Conservation (phyloP, 1,140 invertebrate genomes). For the Drosophila tsacasi region DNA sequence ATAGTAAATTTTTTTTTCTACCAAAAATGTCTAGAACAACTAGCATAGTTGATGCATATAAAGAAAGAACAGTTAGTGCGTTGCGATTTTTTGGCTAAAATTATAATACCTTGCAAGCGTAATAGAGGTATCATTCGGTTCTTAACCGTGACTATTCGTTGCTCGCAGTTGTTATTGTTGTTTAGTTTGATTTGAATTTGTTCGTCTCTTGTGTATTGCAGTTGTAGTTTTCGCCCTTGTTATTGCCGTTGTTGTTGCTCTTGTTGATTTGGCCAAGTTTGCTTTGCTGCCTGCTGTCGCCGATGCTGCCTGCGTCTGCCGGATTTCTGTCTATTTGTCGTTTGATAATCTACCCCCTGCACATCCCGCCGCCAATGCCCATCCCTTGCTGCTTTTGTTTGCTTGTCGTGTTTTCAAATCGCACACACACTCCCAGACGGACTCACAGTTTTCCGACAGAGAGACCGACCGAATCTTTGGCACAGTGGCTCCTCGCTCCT, state of each 20-base stretch:
- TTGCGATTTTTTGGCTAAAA: neutral
- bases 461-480: constrained; percentile 41
- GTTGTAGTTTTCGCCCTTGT: constrained; percentile 31
- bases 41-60: neutral
- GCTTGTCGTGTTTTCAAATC: constrained; percentile 35
- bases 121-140: constrained; percentile 13
- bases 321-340: constrained; percentile 72
- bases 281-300: constrained; percentile 49
- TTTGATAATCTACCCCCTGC: constrained; percentile 67
- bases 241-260: constrained; percentile 29
- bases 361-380: neutral
- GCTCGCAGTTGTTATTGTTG: constrained; percentile 34
- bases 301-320: constrained; percentile 55
- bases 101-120: neutral
- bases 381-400: constrained; percentile 23
- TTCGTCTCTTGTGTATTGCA: constrained; percentile 69
- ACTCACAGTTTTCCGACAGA: constrained; percentile 17
- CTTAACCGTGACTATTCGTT: constrained; percentile 3
- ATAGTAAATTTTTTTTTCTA: too few relatives aligned
- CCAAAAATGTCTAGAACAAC: too few relatives aligned
- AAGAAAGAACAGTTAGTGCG: neutral
- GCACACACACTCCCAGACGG: constrained; percentile 28
- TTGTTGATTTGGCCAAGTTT: constrained; percentile 67
- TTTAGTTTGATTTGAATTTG: constrained; percentile 78
- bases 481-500: constrained; percentile 57